Evolutionary conservation across 2,113 vertebrate species (phyloP).

Genomic region (Athene noctua): DNA sequence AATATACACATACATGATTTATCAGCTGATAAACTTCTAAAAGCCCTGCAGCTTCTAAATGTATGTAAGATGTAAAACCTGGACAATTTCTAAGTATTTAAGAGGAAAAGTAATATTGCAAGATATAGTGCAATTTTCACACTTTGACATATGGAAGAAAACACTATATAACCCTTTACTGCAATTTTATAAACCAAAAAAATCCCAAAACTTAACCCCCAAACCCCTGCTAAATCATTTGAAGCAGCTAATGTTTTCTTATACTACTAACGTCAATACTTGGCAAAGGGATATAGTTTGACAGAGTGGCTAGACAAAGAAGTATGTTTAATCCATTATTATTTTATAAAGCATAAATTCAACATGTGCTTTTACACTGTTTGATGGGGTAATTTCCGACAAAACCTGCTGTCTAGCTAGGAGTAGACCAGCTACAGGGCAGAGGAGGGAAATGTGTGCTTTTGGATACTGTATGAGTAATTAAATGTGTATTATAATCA

Average conservation of each 20-base stretch:
- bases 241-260: neutral
- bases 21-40: neutral
- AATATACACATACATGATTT: neutral
- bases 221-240: neutral
- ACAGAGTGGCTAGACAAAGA: neutral
- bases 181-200: neutral
- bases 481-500: neutral
- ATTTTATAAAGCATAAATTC: neutral
- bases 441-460: neutral
- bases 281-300: neutral
- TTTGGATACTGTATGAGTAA: conserved; percentile 10
- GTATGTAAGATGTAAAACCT: neutral
- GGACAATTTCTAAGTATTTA: neutral
- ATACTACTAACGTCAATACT: neutral
- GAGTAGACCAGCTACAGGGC: neutral
- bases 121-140: neutral
- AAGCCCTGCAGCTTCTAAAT: neutral
- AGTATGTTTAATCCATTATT: neutral
- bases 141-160: neutral
- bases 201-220: accelerated
- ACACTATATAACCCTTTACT: neutral
- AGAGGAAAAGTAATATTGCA: neutral
- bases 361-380: neutral
- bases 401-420: neutral
- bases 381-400: neutral